Evolutionary conservation across 2,888 invertebrate genomes (phyloP).

Genomic region (Pristionchus entomophagus): DNA sequence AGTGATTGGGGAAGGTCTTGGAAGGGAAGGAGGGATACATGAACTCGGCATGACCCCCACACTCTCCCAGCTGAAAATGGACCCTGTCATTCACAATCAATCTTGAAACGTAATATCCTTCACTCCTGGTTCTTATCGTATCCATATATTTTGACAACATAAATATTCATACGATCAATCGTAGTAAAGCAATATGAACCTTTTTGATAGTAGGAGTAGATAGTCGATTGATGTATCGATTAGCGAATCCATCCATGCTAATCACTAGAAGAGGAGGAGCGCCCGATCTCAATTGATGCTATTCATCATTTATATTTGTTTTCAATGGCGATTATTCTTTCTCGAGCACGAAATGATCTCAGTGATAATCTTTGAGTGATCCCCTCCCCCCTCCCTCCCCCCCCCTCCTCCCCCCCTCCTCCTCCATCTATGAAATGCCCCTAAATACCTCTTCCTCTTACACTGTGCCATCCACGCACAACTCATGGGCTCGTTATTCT

Average conservation of each 20-base stretch:
- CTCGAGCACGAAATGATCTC: no score
- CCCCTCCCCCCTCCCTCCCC: no score
- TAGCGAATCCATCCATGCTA: constrained; percentile 21
- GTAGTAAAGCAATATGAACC: not conserved
- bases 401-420: no score
- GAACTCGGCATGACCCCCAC: not conserved
- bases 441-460: not conserved
- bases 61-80: not conserved
- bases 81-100: not conserved
- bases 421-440: not conserved
- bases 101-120: no score
- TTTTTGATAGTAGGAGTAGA: not conserved
- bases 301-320: not conserved
- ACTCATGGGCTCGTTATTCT: not conserved
- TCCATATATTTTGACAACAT: not conserved
- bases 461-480: not conserved
- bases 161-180: not conserved
- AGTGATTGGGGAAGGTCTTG: constrained; percentile 43
- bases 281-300: not conserved
- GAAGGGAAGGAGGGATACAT: constrained; percentile 31
- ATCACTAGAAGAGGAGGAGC: constrained; percentile 29
- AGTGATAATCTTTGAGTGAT: no score
- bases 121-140: no score
- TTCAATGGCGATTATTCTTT: no score
- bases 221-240: not conserved